Percentiles rank a stretch among this genome's conserved stretches.
phyloP scores from a whole-genome alignment of 2,888 invertebrate genomes.

The Heliothis peltigera region DNA sequence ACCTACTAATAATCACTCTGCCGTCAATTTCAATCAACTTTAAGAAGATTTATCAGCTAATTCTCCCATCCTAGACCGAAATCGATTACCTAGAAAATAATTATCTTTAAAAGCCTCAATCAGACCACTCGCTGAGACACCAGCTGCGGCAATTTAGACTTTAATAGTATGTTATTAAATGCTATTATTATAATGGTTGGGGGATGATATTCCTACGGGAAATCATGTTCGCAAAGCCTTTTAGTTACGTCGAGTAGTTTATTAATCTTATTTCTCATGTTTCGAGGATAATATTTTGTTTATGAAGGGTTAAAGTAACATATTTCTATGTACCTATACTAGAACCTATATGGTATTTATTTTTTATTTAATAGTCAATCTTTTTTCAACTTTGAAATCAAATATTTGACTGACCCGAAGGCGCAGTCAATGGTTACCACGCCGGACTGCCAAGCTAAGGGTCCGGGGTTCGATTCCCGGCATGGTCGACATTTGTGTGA shows the following conservation, averaged over 20 bases:
- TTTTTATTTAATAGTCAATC: no score
- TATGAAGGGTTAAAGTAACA: neutral
- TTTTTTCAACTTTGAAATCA: no score
- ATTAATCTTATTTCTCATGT: slow-evolving; percentile 26
- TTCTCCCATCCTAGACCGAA: slow-evolving; percentile 18
- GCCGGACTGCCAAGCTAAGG: no score
- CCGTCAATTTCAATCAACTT: slow-evolving; percentile 13
- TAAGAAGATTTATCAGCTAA: slow-evolving; percentile 7
- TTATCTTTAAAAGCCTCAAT: slow-evolving; percentile 38
- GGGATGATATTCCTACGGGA: slow-evolving; percentile 56
- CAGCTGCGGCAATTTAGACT: slow-evolving; percentile 58
- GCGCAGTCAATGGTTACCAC: no score
- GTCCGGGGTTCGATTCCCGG: no score
- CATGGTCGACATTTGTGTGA: no score
- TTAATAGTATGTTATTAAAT: slow-evolving; percentile 62
- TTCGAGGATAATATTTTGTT: slow-evolving; percentile 1
- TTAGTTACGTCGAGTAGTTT: slow-evolving; percentile 31
- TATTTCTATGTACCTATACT: no score
- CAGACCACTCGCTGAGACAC: slow-evolving; percentile 33
- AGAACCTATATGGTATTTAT: no score
- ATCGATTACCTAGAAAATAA: slow-evolving; percentile 24
- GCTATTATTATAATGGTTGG: slow-evolving; percentile 51
- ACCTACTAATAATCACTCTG: neutral
- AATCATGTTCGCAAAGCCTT: slow-evolving; percentile 46
- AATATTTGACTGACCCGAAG: no score